Evolutionary conservation across 2,888 invertebrate genomes (phyloP).

Genomic region (Yponomeuta plumbellus): DNA sequence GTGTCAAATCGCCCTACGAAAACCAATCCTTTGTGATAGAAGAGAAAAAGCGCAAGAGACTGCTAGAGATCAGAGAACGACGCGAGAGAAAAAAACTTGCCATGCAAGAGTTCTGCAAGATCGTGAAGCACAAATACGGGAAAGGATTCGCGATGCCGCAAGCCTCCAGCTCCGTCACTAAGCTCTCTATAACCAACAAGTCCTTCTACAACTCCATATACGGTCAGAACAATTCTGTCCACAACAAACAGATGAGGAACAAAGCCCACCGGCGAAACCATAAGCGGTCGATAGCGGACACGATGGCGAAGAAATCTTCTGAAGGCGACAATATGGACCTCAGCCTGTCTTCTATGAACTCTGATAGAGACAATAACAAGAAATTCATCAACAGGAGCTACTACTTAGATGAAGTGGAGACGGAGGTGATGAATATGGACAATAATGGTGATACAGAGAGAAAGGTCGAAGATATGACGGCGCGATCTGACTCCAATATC

Average conservation of each 20-base stretch:
- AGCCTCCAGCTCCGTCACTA: constrained; percentile 58
- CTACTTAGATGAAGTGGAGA: constrained; percentile 53
- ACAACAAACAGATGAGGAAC: background rate
- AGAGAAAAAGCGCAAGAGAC: constrained; percentile 56
- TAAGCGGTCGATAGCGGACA: background rate
- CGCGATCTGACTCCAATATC: constrained; percentile 13
- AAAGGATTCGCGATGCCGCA: constrained; percentile 47
- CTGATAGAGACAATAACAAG: constrained; percentile 27
- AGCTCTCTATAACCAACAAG: constrained; percentile 65
- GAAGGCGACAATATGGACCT: background rate
- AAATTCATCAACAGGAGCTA: constrained; percentile 50
- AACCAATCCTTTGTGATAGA: constrained; percentile 53
- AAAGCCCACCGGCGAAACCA: background rate
- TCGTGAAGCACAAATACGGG: constrained; percentile 44
- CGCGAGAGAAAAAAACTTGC: constrained; percentile 57
- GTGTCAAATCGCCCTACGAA: constrained; percentile 66
- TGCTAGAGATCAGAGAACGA: constrained; percentile 58
- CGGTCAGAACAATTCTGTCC: constrained; percentile 34
- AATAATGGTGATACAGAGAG: constrained; percentile 28
- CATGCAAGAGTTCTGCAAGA: constrained; percentile 48
- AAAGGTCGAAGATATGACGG: constrained; percentile 14
- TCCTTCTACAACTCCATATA: constrained; percentile 68
- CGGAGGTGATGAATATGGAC: constrained; percentile 51
- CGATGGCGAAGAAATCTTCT: background rate
- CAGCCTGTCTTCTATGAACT: background rate